These are phyloP conservation scores for Champsocephalus esox DNA, from an alignment of 2,797 vertebrate genomes.

Conservation along the genomic window DNA sequence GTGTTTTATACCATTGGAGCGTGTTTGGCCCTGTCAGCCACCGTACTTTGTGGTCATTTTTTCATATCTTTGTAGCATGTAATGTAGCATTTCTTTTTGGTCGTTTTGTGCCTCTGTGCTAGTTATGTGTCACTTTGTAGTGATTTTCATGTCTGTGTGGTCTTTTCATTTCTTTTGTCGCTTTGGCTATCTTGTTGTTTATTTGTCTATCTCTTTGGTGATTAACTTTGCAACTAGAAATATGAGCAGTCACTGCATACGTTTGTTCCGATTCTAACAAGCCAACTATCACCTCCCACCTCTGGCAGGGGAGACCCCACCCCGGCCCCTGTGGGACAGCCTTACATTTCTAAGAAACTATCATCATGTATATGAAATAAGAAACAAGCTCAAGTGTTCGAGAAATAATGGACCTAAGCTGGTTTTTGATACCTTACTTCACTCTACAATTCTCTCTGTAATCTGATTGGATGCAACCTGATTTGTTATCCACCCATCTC, in stretches of 20 bases:
- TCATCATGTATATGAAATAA: neutral
- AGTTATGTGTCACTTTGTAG: neutral
- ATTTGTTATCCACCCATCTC: constrained; percentile 42
- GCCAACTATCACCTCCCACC: neutral
- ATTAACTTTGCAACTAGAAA: neutral
- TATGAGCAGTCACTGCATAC: too few species aligned
- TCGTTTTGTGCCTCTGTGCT: neutral
- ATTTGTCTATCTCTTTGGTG: neutral
- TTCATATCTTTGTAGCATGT: neutral
- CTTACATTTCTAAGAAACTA: neutral
- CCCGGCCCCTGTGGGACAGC: too few species aligned
- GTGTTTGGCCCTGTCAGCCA: too few species aligned
- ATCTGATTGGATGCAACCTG: constrained; percentile 32
- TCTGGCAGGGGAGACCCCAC: too few species aligned
- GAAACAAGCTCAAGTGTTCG: neutral
- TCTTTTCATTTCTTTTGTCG: neutral
- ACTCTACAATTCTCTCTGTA: neutral
- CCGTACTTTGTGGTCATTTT: neutral
- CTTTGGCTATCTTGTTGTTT: neutral
- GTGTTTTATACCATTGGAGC: too few species aligned
- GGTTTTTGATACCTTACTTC: constrained; percentile 4
- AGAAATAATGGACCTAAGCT: neutral
- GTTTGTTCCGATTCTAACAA: too few species aligned
- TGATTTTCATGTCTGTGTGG: neutral
- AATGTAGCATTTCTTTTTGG: neutral